phyloP scores from a whole-genome alignment of 2,797 vertebrate genomes.

The Erethizon dorsatum region DNA sequence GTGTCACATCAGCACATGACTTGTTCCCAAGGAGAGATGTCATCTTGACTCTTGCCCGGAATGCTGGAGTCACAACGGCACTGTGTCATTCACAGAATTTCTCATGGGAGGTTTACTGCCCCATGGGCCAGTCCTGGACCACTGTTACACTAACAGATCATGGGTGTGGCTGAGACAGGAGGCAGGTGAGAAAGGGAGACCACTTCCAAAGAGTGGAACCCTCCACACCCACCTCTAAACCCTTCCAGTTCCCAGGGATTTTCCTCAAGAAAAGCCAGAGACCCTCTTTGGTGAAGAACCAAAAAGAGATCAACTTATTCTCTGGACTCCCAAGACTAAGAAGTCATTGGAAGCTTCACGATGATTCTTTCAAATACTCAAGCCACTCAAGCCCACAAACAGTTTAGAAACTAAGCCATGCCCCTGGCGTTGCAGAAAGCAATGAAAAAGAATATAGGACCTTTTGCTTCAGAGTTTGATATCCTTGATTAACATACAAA shows the following conservation, averaged over 20 bases:
- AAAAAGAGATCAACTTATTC: background rate
- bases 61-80: background rate
- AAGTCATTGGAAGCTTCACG: background rate
- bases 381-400: background rate
- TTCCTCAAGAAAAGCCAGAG: background rate
- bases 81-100: slow-evolving; percentile 27
- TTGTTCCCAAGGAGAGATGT: background rate
- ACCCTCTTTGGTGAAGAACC: background rate
- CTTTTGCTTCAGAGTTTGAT: slow-evolving; percentile 58
- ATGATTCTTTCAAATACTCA: slow-evolving; percentile 42
- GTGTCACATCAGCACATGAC: background rate
- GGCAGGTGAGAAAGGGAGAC: slow-evolving; percentile 50
- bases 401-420: slow-evolving; percentile 58
- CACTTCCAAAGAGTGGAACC: background rate
- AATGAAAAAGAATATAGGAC: slow-evolving; percentile 61
- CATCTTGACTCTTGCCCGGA: background rate
- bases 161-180: slow-evolving; percentile 28
- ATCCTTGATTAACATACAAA: slow-evolving; percentile 45
- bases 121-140: background rate
- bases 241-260: background rate
- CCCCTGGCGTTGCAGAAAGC: slow-evolving; percentile 50
- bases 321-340: background rate
- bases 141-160: background rate
- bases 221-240: background rate
- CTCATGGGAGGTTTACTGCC: background rate